A percentile compares a stretch with the other conserved stretches of the same genome.
These are phyloP conservation scores for Baccha elongata DNA, from an alignment of 2,888 invertebrate genomes.

Conservation along the genomic window DNA sequence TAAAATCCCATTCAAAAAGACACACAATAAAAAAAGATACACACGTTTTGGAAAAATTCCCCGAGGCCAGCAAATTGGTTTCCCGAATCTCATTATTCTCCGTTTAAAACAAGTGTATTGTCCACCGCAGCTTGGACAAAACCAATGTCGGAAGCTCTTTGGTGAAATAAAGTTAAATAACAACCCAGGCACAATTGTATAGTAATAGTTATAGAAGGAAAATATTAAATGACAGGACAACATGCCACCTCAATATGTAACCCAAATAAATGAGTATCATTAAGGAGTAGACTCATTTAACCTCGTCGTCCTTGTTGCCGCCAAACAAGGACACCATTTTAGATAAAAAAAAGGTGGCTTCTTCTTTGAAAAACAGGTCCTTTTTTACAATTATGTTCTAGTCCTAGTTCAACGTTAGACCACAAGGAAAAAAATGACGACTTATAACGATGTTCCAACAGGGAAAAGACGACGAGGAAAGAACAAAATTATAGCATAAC, in stretches of 20 bases:
- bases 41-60: neutral
- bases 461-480: slow-evolving; percentile 36
- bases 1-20: no score
- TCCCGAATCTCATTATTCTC: slow-evolving; percentile 17
- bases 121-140: slow-evolving; percentile 17
- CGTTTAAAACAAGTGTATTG: neutral
- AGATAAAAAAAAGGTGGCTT: neutral
- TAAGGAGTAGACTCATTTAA: slow-evolving; percentile 66
- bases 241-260: slow-evolving; percentile 70
- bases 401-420: slow-evolving; percentile 11
- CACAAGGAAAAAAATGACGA: slow-evolving; percentile 26
- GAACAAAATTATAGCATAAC: slow-evolving; percentile 65
- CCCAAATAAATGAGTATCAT: slow-evolving; percentile 71
- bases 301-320: slow-evolving; percentile 40
- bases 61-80: slow-evolving; percentile 26
- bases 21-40: neutral
- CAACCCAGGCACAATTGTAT: slow-evolving; percentile 7
- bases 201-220: slow-evolving; percentile 16
- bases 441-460: slow-evolving; percentile 30
- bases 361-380: slow-evolving; percentile 17
- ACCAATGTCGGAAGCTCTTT: slow-evolving; percentile 28
- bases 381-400: slow-evolving; percentile 57
- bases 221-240: slow-evolving; percentile 67
- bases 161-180: slow-evolving; percentile 26
- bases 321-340: slow-evolving; percentile 56